Conservation (phyloP, 2,888 invertebrate genomes). For the Caenorhabditis sp. region DNA sequence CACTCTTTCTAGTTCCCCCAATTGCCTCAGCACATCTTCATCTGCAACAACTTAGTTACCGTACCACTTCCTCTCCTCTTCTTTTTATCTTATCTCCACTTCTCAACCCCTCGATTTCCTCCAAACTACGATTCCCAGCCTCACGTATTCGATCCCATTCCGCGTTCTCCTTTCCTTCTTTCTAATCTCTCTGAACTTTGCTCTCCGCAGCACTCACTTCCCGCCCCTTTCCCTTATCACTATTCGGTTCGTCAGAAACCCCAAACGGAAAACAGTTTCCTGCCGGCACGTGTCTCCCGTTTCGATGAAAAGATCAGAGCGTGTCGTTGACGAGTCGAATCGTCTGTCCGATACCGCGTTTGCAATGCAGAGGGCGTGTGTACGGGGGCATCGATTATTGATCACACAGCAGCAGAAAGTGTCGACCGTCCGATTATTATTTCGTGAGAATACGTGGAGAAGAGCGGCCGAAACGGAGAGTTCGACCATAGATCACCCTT, state of each 20-base stretch:
- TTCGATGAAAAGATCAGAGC: conserved; percentile 50
- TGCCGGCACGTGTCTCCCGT: conserved; percentile 1
- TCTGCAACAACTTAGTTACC: no score
- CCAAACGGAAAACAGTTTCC: not conserved
- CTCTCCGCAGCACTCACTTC: not conserved
- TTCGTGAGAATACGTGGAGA: not conserved
- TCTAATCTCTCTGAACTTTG: conserved; percentile 11
- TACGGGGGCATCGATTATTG: not conserved
- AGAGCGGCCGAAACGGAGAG: not conserved
- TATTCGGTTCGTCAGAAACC: conserved; percentile 3
- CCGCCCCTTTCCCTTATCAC: conserved; percentile 2
- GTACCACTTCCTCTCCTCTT: not conserved
- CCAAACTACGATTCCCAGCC: not conserved
- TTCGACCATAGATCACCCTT: not conserved
- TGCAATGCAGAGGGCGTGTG: conserved; percentile 1
- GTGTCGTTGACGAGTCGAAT: conserved; percentile 1
- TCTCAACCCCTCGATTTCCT: not conserved
- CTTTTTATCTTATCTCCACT: conserved; percentile 7
- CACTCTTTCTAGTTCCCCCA: no score
- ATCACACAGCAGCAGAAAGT: not conserved
- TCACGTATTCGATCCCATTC: not conserved
- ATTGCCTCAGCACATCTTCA: no score
- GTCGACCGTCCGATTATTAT: not conserved
- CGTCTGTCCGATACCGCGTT: not conserved
- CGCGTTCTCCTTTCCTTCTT: not conserved